Conservation (phyloP, 2,888 invertebrate genomes). For the Catocala sponsa region DNA sequence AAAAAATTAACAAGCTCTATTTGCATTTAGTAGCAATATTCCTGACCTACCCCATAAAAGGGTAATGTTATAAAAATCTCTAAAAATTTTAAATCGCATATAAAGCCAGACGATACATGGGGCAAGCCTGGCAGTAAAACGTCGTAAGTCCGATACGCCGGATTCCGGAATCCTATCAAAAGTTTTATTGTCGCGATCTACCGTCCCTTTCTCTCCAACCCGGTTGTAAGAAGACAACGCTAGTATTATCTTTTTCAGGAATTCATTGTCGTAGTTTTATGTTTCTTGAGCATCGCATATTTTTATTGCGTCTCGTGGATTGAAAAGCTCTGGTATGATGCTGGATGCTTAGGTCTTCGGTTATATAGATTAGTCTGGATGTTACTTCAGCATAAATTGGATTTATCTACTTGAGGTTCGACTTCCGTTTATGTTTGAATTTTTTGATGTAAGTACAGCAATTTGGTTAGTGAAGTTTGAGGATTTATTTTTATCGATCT, state of each 20-base stretch:
- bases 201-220: slow-evolving; percentile 76
- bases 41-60: slow-evolving; percentile 59
- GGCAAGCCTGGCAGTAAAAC: slow-evolving; percentile 73
- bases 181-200: slow-evolving; percentile 81
- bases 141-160: slow-evolving; percentile 81
- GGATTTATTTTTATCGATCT: slow-evolving; percentile 1
- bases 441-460: slow-evolving; percentile 6
- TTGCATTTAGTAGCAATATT: slow-evolving; percentile 54
- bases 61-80: slow-evolving; percentile 71
- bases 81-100: slow-evolving; percentile 75
- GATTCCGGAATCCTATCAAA: slow-evolving; percentile 85
- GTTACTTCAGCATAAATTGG: slow-evolving; percentile 23
- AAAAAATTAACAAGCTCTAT: slow-evolving; percentile 47
- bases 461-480: not conserved
- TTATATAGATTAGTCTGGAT: slow-evolving; percentile 44
- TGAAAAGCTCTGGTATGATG: slow-evolving; percentile 69
- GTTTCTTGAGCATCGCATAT: slow-evolving; percentile 81
- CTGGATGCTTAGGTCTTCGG: slow-evolving; percentile 54
- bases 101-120: slow-evolving; percentile 80
- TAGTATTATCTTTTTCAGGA: slow-evolving; percentile 84
- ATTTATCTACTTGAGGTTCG: slow-evolving; percentile 22
- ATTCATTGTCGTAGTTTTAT: slow-evolving; percentile 88
- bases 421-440: slow-evolving; percentile 5
- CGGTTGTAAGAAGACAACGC: slow-evolving; percentile 77
- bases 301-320: slow-evolving; percentile 83